Evolutionary conservation across 2,113 vertebrate species (phyloP), one percentile per base, ranked within the genome.

Genomic region (Grus americana): DNA sequence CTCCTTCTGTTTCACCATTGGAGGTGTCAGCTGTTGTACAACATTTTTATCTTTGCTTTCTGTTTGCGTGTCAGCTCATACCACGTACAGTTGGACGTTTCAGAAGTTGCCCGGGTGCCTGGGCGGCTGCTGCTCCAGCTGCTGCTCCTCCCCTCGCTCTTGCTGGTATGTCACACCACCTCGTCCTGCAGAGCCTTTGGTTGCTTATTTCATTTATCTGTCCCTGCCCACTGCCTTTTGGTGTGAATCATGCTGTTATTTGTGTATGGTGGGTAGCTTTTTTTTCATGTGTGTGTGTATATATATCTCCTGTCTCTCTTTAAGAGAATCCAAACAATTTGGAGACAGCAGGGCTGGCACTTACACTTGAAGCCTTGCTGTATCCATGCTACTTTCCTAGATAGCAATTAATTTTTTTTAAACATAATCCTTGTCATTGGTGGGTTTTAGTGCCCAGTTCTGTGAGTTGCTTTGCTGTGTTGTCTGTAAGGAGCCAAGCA

Each of bases 181-280:
- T 85, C 44, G 12, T 86, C 52, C 83, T 46, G 50, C 81, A 29
- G 46, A 72, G 57, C 49, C 10, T 90, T 86, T 67, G 70, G 71
- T 36, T 96, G 78, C 63, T 85, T 76, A 57, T 73, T 76, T 57
- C 21, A 62, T 74, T 71, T 88, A 55, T 82, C 90, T 87, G 96
- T 55, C 92, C 73, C 90, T 93, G n/a, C 86, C 91, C 85, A 70
- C 95, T 75, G 91, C 42, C 70, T 93, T 91, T 92, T 71, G 57
- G 80, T 85, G 91, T 95, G 88, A 95, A 95, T 68, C 92, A 94
- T 92, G 54, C 76, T 75, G 87, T 95, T 96, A 92, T 87, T 92
- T 96, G 59, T 86, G 90, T 95, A 12, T 23, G 9, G 71, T 70
- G 67, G 58, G 32, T 50, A 94, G 24, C 15, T 44, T 19, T 50